Base-by-base conservation (phyloP, 1,140 invertebrate genomes). In the Polypedilum pembai region DNA sequence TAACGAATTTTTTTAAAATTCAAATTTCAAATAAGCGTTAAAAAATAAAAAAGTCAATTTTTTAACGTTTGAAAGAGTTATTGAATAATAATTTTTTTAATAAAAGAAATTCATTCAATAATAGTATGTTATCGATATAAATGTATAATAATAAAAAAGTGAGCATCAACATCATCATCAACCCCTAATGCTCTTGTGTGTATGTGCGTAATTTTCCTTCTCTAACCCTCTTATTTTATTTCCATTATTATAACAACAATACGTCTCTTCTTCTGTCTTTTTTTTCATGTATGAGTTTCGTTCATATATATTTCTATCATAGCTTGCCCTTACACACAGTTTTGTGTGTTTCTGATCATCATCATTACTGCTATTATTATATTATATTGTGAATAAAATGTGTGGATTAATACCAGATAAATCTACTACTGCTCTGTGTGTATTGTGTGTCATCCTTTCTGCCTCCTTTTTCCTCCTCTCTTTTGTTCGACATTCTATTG, bases 301-400 rank as follows among this genome's bases (percentile, higher is more conserved):
- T 33, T 33, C 24, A 5, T 33, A 33, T 33, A 33, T 33, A 56
- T 12, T n/a, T 15, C 12, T 56, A 8, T 4, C 45, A 56, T 15
- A 56, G n/a, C 45, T 69, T 69, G 65, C 65, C 65, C 65, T 69
- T 69, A 18, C 65, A 69, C 65, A 69, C 20, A 20, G 65, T 69
- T 69, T 18, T 69, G 17, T 21, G 20, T 18, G 8, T 69, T 20
- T 69, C 17, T 69, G 17, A 18, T 21, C 17, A 69, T 69, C 65
- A 69, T 69, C 65, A 69, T 69, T 69, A 69, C 65, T 69, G 65
- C 65, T 21, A 69, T 69, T 69, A 69, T 69, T 69, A 21, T 69
- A 20, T 20, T 69, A 20, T 20, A 20, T 69, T 20, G 17, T 18
- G 65, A 69, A 69, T 69, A 69, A 69, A 69, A 69, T 69, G 65